Evolutionary conservation across 2,888 invertebrate species (phyloP).

Genomic region (Agrotis clavis): DNA sequence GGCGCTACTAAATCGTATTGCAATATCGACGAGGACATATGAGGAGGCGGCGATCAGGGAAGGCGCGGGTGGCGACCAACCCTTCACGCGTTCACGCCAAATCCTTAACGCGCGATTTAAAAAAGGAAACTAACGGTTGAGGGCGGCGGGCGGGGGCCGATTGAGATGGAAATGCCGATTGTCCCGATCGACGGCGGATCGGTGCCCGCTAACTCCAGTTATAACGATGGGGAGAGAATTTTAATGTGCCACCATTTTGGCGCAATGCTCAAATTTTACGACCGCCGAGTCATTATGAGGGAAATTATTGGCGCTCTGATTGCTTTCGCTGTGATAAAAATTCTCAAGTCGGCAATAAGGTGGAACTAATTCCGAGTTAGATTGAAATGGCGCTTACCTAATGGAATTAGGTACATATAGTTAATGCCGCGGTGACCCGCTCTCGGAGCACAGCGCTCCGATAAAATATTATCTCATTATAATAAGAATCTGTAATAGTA

Average conservation of each 20-base stretch:
- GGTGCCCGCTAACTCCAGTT: conserved; percentile 88
- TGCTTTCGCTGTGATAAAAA: conserved; percentile 91
- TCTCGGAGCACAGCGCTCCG: conserved; percentile 50
- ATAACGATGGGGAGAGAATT: conserved; percentile 91
- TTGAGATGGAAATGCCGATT: conserved; percentile 90
- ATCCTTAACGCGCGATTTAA: conserved; percentile 91
- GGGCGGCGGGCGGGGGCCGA: conserved; percentile 78
- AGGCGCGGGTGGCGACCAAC: conserved; percentile 78
- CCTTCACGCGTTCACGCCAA: conserved; percentile 90
- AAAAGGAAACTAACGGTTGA: conserved; percentile 89
- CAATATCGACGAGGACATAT: conserved; percentile 83
- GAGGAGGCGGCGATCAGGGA: conserved; percentile 78
- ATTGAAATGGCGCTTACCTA: conserved; percentile 82
- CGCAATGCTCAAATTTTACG: conserved; percentile 91
- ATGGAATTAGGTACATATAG: conserved; percentile 75
- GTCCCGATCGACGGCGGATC: conserved; percentile 83
- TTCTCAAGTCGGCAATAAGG: conserved; percentile 91
- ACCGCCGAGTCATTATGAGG: conserved; percentile 90
- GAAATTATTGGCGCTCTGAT: conserved; percentile 91
- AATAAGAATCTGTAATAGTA: conserved; percentile 66
- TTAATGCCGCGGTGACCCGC: conserved; percentile 65
- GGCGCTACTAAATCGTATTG: conserved; percentile 76
- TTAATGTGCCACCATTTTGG: conserved; percentile 91
- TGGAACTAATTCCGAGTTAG: conserved; percentile 89
- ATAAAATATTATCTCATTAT: conserved; percentile 68